These are phyloP conservation scores for Dynastes hyllus DNA, from an alignment of 2,888 invertebrate species.

Conservation along the genomic window DNA sequence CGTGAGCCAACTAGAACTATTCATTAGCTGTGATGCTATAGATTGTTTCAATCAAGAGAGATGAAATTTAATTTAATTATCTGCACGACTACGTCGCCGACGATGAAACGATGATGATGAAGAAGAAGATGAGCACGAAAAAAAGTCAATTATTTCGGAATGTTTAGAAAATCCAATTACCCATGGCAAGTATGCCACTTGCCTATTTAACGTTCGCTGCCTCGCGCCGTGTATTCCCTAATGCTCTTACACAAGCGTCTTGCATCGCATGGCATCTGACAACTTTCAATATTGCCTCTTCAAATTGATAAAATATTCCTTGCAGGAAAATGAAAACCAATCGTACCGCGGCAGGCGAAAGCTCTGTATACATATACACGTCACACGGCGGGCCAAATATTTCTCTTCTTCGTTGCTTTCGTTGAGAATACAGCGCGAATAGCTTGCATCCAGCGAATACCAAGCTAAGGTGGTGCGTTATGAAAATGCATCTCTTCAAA, in stretches of 20 bases:
- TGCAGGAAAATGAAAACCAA: neutral
- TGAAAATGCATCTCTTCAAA: no score
- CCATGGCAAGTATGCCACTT: neutral
- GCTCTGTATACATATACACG: no score
- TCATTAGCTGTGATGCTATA: neutral
- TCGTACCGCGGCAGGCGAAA: neutral
- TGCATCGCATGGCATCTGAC: slow-evolving; percentile 44
- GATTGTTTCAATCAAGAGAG: neutral
- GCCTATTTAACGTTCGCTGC: slow-evolving; percentile 17
- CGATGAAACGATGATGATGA: neutral
- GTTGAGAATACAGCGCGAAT: neutral
- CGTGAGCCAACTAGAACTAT: no score
- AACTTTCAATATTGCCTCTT: slow-evolving; percentile 39
- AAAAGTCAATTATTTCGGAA: slow-evolving; percentile 13
- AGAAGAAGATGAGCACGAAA: neutral
- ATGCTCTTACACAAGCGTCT: slow-evolving; percentile 25
- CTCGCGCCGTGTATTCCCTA: slow-evolving; percentile 7
- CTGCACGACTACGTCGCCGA: neutral
- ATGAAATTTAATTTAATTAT: slow-evolving; percentile 4
- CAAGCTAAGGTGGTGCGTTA: neutral
- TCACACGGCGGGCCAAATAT: neutral
- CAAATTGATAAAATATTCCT: slow-evolving; percentile 36
- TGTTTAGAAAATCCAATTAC: slow-evolving; percentile 25
- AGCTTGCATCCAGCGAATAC: neutral
- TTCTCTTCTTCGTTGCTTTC: neutral